Conservation (phyloP, 1,140 invertebrate genomes). For the Heliconius eleuchia region DNA sequence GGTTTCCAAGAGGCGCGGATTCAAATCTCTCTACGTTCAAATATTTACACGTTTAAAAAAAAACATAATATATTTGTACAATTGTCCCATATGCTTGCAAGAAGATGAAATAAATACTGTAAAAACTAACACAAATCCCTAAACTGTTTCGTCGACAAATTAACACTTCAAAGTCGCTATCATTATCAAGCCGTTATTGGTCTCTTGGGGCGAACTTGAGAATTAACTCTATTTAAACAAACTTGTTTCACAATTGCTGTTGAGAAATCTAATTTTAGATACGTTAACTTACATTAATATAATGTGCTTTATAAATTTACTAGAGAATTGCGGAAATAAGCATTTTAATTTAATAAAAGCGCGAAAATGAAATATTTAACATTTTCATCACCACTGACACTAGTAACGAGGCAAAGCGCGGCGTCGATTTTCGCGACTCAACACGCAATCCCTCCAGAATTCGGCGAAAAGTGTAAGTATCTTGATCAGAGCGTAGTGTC, state of each 20-base stretch:
- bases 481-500: too few relatives aligned
- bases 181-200: conserved; percentile 49
- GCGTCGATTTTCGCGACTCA: too few relatives aligned
- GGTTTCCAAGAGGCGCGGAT: too few relatives aligned
- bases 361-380: too few relatives aligned
- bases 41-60: too few relatives aligned
- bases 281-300: conserved; percentile 16
- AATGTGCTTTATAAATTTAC: neutral
- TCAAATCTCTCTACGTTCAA: too few relatives aligned
- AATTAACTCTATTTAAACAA: conserved; percentile 32
- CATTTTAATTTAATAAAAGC: too few relatives aligned
- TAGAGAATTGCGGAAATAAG: neutral
- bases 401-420: too few relatives aligned
- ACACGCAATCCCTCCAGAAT: too few relatives aligned
- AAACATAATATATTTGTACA: too few relatives aligned
- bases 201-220: conserved; percentile 37
- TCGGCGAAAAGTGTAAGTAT: too few relatives aligned
- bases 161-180: conserved; percentile 48
- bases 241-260: conserved; percentile 36
- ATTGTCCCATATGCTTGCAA: neutral
- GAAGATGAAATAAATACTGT: neutral
- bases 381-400: too few relatives aligned
- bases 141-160: conserved; percentile 43
- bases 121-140: conserved; percentile 1
- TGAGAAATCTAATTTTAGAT: conserved; percentile 32